phyloP scores from a whole-genome alignment of 2,797 vertebrate species.

The Phataginus tetradactyla region DNA sequence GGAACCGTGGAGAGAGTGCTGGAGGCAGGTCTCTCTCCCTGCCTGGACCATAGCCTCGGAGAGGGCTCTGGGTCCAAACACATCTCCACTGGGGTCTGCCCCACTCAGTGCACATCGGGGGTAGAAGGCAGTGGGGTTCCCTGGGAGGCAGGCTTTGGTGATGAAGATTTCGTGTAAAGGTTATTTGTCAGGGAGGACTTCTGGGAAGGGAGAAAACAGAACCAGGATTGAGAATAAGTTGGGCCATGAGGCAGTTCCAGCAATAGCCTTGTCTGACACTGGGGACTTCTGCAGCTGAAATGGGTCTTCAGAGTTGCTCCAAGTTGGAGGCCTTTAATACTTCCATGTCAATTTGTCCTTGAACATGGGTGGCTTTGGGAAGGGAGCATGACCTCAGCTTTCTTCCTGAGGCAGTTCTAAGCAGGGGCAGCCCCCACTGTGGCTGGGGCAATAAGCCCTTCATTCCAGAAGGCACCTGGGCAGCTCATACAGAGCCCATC shows the following conservation, averaged over 20 bases:
- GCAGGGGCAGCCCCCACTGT: too few species aligned
- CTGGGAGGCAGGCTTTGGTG: background rate
- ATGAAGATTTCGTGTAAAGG: background rate
- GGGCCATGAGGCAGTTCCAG: background rate
- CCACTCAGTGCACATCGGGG: accelerated
- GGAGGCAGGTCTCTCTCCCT: background rate
- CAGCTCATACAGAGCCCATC: background rate
- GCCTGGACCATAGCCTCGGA: background rate
- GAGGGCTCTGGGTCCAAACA: accelerated
- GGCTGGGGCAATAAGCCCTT: background rate
- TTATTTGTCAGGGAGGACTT: background rate
- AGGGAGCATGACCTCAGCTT: background rate
- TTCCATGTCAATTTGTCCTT: background rate
- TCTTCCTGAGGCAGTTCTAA: background rate
- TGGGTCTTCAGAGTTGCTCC: background rate
- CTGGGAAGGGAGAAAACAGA: background rate
- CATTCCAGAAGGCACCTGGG: background rate
- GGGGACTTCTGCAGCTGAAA: background rate
- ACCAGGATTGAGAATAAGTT: accelerated
- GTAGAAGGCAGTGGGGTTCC: background rate
- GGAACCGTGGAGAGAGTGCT: too few species aligned
- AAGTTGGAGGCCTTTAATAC: background rate
- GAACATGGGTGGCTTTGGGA: background rate
- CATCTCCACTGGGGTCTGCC: background rate
- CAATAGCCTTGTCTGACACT: background rate